A percentile compares a stretch with the other conserved stretches of the same genome.
Conservation (phyloP, 2,113 vertebrate genomes). For the Fukomys damarensis region DNA sequence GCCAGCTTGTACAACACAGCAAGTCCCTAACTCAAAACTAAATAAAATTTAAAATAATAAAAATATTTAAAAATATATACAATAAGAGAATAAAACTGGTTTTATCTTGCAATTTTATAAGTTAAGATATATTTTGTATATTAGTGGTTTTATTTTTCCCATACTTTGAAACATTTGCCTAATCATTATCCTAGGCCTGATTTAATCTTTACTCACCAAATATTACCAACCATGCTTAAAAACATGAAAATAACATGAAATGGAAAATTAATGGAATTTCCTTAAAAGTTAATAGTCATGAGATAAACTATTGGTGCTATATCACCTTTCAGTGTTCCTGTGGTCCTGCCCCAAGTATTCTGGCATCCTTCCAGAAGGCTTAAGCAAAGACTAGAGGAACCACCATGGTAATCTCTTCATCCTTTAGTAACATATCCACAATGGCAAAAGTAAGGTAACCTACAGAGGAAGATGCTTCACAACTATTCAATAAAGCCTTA, state of each 20-base stretch:
- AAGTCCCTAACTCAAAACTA: background rate
- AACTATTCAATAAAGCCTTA: background rate
- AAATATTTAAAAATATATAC: background rate
- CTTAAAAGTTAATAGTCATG: conserved; percentile 1
- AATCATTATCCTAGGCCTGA: background rate
- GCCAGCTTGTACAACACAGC: background rate
- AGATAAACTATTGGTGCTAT: background rate
- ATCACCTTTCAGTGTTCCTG: background rate
- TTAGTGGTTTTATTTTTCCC: conserved; percentile 28
- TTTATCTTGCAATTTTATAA: background rate
- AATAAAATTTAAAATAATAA: background rate
- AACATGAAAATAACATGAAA: background rate
- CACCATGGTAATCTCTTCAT: background rate
- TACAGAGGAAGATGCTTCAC: background rate
- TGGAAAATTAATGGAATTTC: conserved; percentile 3
- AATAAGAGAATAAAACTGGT: background rate
- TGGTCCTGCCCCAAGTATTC: background rate
- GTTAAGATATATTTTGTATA: background rate
- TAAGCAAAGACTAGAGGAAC: background rate
- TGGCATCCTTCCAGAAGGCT: background rate
- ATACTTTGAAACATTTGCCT: background rate
- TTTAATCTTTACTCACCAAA: background rate
- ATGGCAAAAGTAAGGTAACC: conserved; percentile 15
- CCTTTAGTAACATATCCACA: background rate
- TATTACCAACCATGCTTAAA: conserved; percentile 22